phyloP scores from a whole-genome alignment of 2,888 invertebrate species.

The Lasioglossum marginatum region DNA sequence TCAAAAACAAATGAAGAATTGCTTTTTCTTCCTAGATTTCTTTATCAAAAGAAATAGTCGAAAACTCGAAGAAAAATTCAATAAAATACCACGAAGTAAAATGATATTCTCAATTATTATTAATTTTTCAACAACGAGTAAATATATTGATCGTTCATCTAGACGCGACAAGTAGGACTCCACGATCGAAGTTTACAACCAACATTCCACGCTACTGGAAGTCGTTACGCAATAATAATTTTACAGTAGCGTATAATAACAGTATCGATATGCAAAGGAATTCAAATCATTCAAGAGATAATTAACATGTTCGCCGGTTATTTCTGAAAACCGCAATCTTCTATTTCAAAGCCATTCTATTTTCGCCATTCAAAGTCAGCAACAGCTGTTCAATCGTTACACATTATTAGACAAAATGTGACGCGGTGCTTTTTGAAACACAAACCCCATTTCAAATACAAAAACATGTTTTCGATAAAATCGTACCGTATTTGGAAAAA shows the following conservation, averaged over 20 bases:
- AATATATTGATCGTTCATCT: background rate
- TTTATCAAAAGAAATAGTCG: background rate
- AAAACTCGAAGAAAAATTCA: background rate
- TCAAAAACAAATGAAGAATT: background rate
- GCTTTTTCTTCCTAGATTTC: background rate
- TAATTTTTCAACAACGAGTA: slow-evolving; percentile 23
- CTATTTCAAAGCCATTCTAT: no score
- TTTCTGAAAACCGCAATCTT: background rate
- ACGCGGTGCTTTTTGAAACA: background rate
- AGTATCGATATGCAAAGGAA: slow-evolving; percentile 22
- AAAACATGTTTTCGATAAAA: background rate
- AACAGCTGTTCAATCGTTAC: background rate
- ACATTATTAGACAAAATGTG: background rate
- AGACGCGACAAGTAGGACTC: background rate
- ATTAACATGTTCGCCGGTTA: background rate
- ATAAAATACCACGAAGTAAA: background rate
- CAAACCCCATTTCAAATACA: background rate
- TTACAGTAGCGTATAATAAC: no score
- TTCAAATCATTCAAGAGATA: slow-evolving; percentile 3
- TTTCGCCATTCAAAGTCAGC: background rate
- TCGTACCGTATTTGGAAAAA: background rate
- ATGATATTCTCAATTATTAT: background rate
- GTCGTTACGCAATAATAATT: background rate
- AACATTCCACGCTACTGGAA: background rate
- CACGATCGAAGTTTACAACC: background rate